Base-by-base conservation (phyloP, 2,797 vertebrate genomes). In the Serranus cabrilla region DNA sequence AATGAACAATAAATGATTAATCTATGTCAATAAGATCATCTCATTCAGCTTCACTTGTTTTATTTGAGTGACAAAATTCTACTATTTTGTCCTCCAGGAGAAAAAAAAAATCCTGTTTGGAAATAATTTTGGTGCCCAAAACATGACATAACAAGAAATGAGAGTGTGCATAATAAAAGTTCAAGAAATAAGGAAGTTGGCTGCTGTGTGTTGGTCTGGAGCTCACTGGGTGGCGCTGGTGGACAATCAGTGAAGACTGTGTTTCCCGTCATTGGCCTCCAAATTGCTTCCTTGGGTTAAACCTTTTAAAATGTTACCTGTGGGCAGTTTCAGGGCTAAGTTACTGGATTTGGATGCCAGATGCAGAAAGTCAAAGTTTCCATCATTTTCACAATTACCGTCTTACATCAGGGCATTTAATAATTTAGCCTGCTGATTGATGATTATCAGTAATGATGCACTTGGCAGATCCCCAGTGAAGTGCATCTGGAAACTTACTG, bases 401-500 rank as follows among this genome's bases (percentile, higher is more conserved):
- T 74, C 47, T 47, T n/a, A 45, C 47, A 62, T 62, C 11, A 70
- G 18, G 21, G 20, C 27, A 1, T 47, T 56, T 40, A 17, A 51
- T 43, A n/a, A 34, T 54, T 59, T 40, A 18, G n/a, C 18, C 55
- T 0, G 1, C 56, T 42, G 49, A 39, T 9, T 2, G 0, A 54
- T 67, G 54, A 63, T 31, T 21, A 54, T 68, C 18, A 51, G 18
- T 68, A 18, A n/a, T 57, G 31, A 31, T 23, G 11, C 2, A 42
- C 6, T 25, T 45, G 40, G 37, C 18, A 45, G 17, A 49, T 47
- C 63, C 46, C 58, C 54, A 51, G 31, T 21, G 42, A 59, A 46
- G 50, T 71, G 18, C 51, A 54, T 68, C 51, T 83, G 54, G 25
- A 80, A 70, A 43, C 57, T 25, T 27, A 27, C 21, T n/a, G n/a